phyloP scores from a whole-genome alignment of 37 sponge, comb jelly and placozoan species.

The Crambe crambe region DNA sequence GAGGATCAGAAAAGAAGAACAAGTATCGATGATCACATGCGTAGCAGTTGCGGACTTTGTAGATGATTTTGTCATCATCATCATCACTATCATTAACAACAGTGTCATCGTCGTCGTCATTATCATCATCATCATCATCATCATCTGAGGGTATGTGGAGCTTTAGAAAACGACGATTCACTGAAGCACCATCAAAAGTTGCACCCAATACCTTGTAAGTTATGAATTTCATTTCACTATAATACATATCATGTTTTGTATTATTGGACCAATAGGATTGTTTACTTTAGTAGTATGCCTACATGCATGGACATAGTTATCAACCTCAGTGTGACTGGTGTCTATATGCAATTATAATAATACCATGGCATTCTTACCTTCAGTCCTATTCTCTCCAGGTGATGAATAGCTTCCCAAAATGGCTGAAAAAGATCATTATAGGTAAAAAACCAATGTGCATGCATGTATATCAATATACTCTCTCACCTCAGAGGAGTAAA shows the following conservation, averaged over 20 bases:
- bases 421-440: neutral
- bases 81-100: too few relatives aligned
- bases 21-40: constrained; percentile 9
- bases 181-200: constrained; percentile 6
- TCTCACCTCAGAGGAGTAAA: constrained; percentile 20
- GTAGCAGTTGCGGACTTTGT: constrained; percentile 17
- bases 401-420: constrained; percentile 31
- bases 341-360: too few relatives aligned
- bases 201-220: constrained; percentile 35
- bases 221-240: neutral
- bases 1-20: constrained; percentile 38
- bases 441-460: constrained; percentile 48
- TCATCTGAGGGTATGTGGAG: neutral
- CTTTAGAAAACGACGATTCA: constrained; percentile 11
- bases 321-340: too few relatives aligned
- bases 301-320: too few relatives aligned
- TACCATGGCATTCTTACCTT: neutral
- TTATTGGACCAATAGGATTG: too few relatives aligned
- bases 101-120: too few relatives aligned
- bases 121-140: too few relatives aligned
- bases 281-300: too few relatives aligned
- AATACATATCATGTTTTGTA: neutral
- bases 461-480: neutral
- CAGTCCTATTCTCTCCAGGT: constrained; percentile 15
- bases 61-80: too few relatives aligned